Evolutionary conservation across 2,888 invertebrate species (phyloP), one percentile per base, ranked within the genome.

Genomic region (Drosophila pseudotakahashii): DNA sequence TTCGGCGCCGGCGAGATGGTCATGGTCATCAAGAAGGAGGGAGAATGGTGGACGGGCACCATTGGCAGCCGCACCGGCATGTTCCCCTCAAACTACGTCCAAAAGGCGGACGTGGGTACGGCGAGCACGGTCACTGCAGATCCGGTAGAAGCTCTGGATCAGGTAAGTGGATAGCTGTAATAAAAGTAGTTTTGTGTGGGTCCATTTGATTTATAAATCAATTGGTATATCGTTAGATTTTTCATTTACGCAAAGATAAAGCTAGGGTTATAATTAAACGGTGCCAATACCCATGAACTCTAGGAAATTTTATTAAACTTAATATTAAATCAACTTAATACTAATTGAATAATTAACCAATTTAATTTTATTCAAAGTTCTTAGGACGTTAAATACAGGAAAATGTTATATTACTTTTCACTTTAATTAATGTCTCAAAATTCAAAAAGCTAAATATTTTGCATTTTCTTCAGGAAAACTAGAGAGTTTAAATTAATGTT

Each of bases 1-100:
- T 99, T 99, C 92, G 96, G 96, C 78, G 95, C 94, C 0, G 95
- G 98, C 0, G 99, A 99, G 92, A 93, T 96, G 81, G 96, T 99
- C 66, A 94, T 95, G 79, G 98, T 99, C 1, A 94, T 95, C 41
- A 95, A 97, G 74, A 95, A 96, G 73, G 98, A 99, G 71, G 99
- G 98, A 0, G 99, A 99, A 90, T 99, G 99, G 99, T 99, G 99
- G 99, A 98, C 98, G 5, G 99, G 99, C 32, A 94, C 95, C 76
- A 94, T 98, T 78, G 97, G 96, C 42, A 93, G 95, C 82, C 92
- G 95, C 74, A 94, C 94, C 10, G 99, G 99, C 60, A 98, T 99
- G 79, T 99, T 99, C 93, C 99, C 99, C 0, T 98, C 98, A 2
- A 99, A 98, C 93, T 99, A 99, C 93, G 99, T 97, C 59, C 96